Percentiles rank a stretch among this genome's conserved stretches.
phyloP scores from a whole-genome alignment of 92 coral and sea anemone genomes.

The Chrysogorgia sp. region DNA sequence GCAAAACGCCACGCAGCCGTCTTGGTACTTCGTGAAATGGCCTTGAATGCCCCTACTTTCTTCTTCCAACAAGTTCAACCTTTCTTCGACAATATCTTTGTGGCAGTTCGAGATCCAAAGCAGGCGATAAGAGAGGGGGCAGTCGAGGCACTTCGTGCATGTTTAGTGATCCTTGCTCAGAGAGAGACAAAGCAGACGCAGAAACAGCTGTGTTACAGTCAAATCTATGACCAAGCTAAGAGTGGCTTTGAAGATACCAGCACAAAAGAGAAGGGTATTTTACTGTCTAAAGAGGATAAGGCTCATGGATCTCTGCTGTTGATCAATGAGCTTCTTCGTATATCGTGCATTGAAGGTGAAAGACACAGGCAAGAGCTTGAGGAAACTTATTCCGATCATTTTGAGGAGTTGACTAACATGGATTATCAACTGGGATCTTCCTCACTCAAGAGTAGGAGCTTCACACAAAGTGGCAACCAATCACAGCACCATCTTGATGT shows the following conservation, averaged over 20 bases:
- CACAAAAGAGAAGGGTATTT: conserved; percentile 98
- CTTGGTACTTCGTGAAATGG: conserved; percentile 88
- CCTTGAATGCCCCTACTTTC: conserved; percentile 97
- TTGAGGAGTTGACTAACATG: conserved; percentile 75
- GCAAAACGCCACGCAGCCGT: conserved; percentile 98
- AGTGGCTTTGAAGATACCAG: conserved; percentile 93
- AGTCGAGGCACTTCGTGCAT: conserved; percentile 89
- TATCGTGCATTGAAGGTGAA: conserved; percentile 97
- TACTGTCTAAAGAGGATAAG: conserved; percentile 92
- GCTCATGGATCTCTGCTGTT: conserved; percentile 97
- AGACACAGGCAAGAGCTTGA: conserved; percentile 87
- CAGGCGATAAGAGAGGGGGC: conserved; percentile 99
- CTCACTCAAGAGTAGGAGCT: conserved; percentile 90
- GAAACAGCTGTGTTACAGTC: conserved; percentile 62
- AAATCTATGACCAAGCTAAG: conserved; percentile 92
- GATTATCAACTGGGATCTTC: conserved; percentile 90
- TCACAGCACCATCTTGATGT: conserved; percentile 77
- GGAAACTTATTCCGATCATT: conserved; percentile 90
- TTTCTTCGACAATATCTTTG: conserved; percentile 93
- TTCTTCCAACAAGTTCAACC: conserved; percentile 99
- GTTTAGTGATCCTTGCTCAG: conserved; percentile 96
- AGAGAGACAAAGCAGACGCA: conserved; percentile 97
- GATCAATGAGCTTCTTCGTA: conserved; percentile 91
- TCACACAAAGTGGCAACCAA: conserved; percentile 80
- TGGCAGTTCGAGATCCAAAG: conserved; percentile 96